Conservation (phyloP, 2,888 invertebrate species). For the Cepaea hortensis region DNA sequence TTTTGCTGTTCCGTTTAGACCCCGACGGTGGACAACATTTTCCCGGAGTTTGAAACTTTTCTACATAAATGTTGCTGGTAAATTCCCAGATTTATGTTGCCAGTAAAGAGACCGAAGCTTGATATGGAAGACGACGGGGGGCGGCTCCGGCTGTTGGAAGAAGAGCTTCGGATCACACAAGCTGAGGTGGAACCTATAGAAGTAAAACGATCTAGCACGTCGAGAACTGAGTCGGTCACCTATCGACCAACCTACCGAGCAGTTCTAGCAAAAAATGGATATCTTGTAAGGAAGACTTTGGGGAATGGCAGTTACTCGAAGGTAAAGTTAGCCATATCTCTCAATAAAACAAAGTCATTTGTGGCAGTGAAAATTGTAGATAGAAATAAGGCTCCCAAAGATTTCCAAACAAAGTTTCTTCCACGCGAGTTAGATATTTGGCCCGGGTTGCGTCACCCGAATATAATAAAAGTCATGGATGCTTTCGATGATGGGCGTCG, state of each 20-base stretch:
- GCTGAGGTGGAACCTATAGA: constrained; percentile 68
- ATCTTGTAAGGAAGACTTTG: constrained; percentile 69
- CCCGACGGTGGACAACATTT: constrained; percentile 21
- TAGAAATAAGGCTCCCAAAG: constrained; percentile 83
- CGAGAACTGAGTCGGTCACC: constrained; percentile 60
- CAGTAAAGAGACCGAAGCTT: constrained; percentile 46
- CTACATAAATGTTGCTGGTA: constrained; percentile 39
- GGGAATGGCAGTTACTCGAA: constrained; percentile 75
- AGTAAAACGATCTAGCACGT: constrained; percentile 57
- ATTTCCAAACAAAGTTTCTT: constrained; percentile 87
- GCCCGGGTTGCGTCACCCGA: constrained; percentile 86
- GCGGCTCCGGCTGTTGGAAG: constrained; percentile 49
- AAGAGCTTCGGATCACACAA: constrained; percentile 66
- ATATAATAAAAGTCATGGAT: constrained; percentile 86
- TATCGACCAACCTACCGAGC: constrained; percentile 73
- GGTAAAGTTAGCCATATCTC: constrained; percentile 84
- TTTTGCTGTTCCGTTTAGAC: constrained; percentile 27
- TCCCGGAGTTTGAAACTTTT: constrained; percentile 15
- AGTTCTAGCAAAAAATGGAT: constrained; percentile 71
- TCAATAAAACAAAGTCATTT: constrained; percentile 56
- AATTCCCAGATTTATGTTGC: constrained; percentile 44
- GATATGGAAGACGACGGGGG: constrained; percentile 49
- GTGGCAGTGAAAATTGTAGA: constrained; percentile 84
- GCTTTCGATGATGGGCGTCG: constrained; percentile 83
- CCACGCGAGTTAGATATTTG: constrained; percentile 88